Base-by-base conservation (phyloP, 2,797 vertebrate genomes). In the Selene dorsalis region DNA sequence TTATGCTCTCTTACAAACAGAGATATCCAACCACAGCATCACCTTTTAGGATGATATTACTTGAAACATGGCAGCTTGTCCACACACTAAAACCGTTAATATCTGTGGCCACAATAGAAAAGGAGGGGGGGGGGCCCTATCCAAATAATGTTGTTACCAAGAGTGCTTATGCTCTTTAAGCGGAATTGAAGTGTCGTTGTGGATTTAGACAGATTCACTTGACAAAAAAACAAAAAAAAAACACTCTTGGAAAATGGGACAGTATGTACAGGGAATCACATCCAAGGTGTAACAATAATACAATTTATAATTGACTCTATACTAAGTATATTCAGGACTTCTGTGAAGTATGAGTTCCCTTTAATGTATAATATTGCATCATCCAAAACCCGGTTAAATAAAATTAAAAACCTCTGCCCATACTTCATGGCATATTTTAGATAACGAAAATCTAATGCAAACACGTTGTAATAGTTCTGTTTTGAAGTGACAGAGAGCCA, bases 1-100 rank as follows among this genome's bases (percentile, higher is more conserved):
- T 89, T 77, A 75, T 60, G 56, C 5, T 62, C 38, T 69, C 38
- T 74, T 75, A 30, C 69, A 80, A 87, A 87, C 79, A 82, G 74
- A 83, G 65, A 71, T 59, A 79, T 47, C 38, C 38, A 41, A 57
- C 50, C 38, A 14, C 18, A 38, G 57, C 80, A 30, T 84, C 65
- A 81, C 41, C 66, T 75, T 86, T 72, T 43, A 74, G 52, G 20
- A 67, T 47, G 59, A 38, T 69, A 70, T 75, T 79, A 72, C 28
- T 50, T 48, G 52, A 50, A 80, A 78, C 52, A 82, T 65, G 70
- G 79, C 18, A 2, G 68, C 72, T 84, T 39, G 22, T 73, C 71
- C 73, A 71, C 61, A 43, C 64, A 60, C 22, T 53, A 53, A 47
- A 76, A 30, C 4, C 17, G 17, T 75, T 69, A 66, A 4, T 50